Evolutionary conservation across 2,888 invertebrate species (phyloP).

Genomic region (Anthoptus insignis): DNA sequence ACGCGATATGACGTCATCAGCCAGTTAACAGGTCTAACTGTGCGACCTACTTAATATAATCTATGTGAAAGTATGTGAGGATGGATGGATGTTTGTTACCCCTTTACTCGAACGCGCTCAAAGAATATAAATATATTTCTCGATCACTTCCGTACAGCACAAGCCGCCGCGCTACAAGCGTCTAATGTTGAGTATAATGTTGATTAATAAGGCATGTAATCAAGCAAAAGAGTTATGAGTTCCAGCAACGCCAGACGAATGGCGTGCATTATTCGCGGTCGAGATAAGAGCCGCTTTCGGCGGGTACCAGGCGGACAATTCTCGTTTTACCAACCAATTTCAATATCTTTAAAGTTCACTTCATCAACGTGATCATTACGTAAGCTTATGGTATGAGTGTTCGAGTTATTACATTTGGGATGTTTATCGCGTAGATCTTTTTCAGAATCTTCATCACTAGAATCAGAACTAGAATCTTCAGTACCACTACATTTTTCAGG

Average conservation of each 20-base stretch:
- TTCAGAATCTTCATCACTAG: conserved; percentile 43
- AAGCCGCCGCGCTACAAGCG: no score
- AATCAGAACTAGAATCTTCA: conserved; percentile 60
- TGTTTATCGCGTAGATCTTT: background rate
- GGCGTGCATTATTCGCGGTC: conserved; percentile 68
- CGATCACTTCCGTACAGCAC: no score
- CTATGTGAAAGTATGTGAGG: no score
- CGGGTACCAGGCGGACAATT: no score
- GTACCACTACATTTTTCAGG: conserved; percentile 62
- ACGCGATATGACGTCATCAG: no score
- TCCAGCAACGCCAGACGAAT: conserved; percentile 68
- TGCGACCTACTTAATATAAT: no score
- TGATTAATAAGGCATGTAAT: conserved; percentile 31
- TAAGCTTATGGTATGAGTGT: background rate
- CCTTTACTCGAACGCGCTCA: no score
- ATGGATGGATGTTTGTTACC: no score
- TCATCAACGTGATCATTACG: conserved; percentile 31
- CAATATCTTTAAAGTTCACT: conserved; percentile 7
- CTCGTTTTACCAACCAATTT: no score
- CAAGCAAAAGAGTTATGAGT: conserved; percentile 61
- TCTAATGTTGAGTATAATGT: conserved; percentile 11
- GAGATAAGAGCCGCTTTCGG: conserved; percentile 74
- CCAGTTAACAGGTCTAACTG: no score
- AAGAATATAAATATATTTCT: no score
- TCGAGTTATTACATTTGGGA: background rate